Percentiles rank a stretch among this genome's conserved stretches.
phyloP scores from a whole-genome alignment of 64 coral and sea anemone species.

The Pachyseris speciosa region DNA sequence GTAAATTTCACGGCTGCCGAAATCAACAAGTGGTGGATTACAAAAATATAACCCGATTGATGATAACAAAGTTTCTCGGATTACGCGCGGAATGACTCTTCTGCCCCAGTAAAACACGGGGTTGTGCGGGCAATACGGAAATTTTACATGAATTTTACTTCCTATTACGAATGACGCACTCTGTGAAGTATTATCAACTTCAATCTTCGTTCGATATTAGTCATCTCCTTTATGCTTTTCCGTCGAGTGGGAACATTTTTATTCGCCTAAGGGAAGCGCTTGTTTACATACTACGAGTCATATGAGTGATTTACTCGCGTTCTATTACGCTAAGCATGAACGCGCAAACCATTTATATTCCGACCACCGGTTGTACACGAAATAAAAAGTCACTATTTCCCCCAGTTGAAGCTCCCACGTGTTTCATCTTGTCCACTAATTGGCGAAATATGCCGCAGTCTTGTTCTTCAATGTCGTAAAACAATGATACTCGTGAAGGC shows the following conservation, averaged over 20 bases:
- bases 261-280: constrained; percentile 22
- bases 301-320: constrained; percentile 5
- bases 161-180: constrained; percentile 34
- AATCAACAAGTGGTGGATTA: constrained; percentile 16
- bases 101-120: neutral
- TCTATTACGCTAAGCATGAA: neutral
- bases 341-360: no score
- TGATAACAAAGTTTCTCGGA: constrained; percentile 8
- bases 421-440: constrained; percentile 71
- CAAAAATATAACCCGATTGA: constrained; percentile 26
- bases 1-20: constrained; percentile 39
- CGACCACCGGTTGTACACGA: constrained; percentile 13
- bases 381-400: neutral
- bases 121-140: neutral
- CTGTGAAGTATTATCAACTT: neutral
- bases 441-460: constrained; percentile 77
- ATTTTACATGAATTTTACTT: constrained; percentile 24
- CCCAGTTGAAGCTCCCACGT: constrained; percentile 82
- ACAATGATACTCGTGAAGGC: constrained; percentile 90
- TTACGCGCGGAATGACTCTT: constrained; percentile 19
- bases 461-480: constrained; percentile 81
- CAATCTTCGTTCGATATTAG: constrained; percentile 17
- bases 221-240: neutral
- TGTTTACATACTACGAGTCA: constrained; percentile 27
- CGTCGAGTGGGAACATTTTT: constrained; percentile 24